Conservation (phyloP, 1,140 invertebrate genomes). For the Cydia pomonella region DNA sequence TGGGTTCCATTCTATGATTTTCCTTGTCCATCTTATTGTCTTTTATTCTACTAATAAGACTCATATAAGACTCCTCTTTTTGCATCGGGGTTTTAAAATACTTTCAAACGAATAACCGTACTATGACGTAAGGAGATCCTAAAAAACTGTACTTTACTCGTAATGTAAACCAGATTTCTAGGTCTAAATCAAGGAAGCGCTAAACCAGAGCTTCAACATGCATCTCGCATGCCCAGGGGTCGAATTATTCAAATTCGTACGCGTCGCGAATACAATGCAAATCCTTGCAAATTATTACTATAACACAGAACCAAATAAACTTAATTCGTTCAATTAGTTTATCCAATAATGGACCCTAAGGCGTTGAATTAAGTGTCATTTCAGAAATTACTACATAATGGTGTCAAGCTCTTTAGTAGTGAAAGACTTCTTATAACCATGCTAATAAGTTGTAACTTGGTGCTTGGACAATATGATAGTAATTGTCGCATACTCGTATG, state of each 20-base stretch:
- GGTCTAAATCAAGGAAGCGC: not conserved
- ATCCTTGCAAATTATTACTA: slow-evolving; percentile 22
- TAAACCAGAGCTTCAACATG: not conserved
- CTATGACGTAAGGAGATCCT: no score
- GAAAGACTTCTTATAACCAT: not conserved
- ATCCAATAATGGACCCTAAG: not conserved
- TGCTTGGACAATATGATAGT: slow-evolving; percentile 7
- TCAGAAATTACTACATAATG: not conserved
- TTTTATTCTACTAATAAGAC: no score
- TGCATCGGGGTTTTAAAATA: no score
- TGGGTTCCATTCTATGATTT: no score
- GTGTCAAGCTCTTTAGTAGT: not conserved
- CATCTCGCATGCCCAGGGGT: not conserved
- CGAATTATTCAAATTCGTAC: slow-evolving; percentile 19
- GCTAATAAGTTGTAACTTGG: not conserved
- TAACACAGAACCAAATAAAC: not conserved
- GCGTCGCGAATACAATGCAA: not conserved
- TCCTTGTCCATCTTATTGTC: no score
- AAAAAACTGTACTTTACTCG: no score
- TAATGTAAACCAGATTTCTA: not conserved
- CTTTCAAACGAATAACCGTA: no score
- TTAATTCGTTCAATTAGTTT: not conserved
- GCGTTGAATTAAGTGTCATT: not conserved
- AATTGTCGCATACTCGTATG: not conserved
- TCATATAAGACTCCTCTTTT: no score